Base-by-base conservation (phyloP, 2,113 vertebrate species). In the Bagarius yarrelli region DNA sequence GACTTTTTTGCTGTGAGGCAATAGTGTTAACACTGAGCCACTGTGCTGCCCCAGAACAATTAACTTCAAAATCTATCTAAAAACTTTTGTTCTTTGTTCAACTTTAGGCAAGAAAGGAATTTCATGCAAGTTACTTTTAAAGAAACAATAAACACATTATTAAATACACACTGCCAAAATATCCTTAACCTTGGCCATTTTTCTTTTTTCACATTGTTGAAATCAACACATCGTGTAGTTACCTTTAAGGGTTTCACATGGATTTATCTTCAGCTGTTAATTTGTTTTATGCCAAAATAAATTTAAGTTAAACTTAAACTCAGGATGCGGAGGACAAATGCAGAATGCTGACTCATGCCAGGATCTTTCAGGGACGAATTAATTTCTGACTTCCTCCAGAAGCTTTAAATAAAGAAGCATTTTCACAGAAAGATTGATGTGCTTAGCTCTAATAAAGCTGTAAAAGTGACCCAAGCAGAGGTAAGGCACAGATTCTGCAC, bases 361-460 rank as follows among this genome's bases (percentile, higher is more conserved):
- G n/a, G 30, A 61, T 71, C 78, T 44, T 40, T 81, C 30, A 81
- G 27, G 36, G 69, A 40, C 77, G 40, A 79, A 79, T 69, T 73
- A 30, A 34, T 64, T 74, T 14, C 32, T 74, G 44, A 64, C 70
- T 55, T 60, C 47, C 30, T 55, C 56, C 40, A 81, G 40, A 44
- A 55, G 44, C 47, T 81, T 73, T 74, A 61, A 63, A 55, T 32
- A 64, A 60, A 73, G 59, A 13, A 44, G 8, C 61, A 34, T 60
- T 57, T 52, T 15, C 4, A 23, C 14, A 61, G 57, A 34, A 61
- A 60, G 57, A 72, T 80, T 27, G 69, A 74, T 34, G 70, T 30
- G n/a, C 59, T 81, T 70, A 59, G 63, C 11, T 8, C 78, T 60
- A 21, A 80, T 80, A 32, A 59, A 80, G 55, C 34, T 50, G 25